Conservation (phyloP, 2,113 vertebrate species). For the Tonatia bakeri region DNA sequence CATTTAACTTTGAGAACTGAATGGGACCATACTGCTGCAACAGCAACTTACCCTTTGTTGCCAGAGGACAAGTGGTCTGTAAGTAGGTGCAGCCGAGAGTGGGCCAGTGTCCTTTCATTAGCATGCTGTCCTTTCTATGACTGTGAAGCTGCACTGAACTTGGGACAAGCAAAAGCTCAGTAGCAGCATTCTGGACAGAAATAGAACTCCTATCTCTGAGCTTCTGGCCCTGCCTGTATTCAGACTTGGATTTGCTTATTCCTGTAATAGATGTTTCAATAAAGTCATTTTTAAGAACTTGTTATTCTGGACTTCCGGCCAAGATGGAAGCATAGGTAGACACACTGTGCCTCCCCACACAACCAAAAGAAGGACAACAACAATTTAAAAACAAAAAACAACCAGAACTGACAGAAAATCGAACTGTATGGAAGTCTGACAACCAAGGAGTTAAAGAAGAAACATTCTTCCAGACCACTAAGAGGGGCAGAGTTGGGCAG, state of each 20-base stretch:
- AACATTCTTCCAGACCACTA: too few relatives aligned
- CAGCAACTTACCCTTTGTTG: not conserved
- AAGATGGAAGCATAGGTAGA: too few relatives aligned
- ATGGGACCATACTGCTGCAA: not conserved
- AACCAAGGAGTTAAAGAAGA: too few relatives aligned
- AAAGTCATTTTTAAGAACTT: not conserved
- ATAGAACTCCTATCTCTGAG: slow-evolving; percentile 31
- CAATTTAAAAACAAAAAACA: too few relatives aligned
- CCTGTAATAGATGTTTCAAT: not conserved
- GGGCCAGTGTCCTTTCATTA: not conserved
- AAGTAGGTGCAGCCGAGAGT: not conserved
- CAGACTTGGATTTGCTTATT: slow-evolving; percentile 20
- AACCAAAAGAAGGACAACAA: too few relatives aligned
- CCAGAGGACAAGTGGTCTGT: not conserved
- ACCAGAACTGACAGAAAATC: too few relatives aligned
- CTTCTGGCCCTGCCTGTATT: not conserved
- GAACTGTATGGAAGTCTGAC: too few relatives aligned
- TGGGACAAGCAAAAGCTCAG: not conserved
- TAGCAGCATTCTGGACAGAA: slow-evolving; percentile 9
- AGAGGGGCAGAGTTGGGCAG: too few relatives aligned
- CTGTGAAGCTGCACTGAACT: not conserved
- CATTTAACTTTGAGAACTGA: not conserved
- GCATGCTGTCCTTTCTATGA: not conserved
- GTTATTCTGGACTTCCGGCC: not conserved
- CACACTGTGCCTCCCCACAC: too few relatives aligned